Conservation (phyloP, 2,888 invertebrate genomes). For the Drosophila cognata region DNA sequence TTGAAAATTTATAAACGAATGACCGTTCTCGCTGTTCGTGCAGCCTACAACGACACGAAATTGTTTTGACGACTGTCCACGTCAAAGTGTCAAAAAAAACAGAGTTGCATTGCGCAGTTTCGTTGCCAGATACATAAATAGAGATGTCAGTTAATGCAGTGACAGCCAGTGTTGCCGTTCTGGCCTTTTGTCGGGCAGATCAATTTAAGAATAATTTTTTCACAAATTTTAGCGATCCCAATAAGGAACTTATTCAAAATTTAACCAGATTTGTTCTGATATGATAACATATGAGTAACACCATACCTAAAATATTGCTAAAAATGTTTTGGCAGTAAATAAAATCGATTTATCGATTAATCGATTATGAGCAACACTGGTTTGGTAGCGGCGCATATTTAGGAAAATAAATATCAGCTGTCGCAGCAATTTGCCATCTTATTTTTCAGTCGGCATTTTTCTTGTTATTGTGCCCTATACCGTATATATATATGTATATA, state of each 20-base stretch:
- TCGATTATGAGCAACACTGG: neutral
- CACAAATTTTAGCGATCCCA: neutral
- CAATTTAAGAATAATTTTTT: neutral
- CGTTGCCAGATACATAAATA: constrained; percentile 30
- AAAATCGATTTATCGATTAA: neutral
- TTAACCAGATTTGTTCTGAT: neutral
- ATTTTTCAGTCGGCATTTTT: constrained; percentile 55
- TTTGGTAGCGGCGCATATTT: neutral
- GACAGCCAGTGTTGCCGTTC: constrained; percentile 4
- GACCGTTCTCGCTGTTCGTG: constrained; percentile 39
- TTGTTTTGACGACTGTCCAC: constrained; percentile 65
- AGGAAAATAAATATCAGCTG: constrained; percentile 29
- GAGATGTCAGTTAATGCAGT: constrained; percentile 4
- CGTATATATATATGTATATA: neutral
- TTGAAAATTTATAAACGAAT: constrained; percentile 72
- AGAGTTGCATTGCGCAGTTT: constrained; percentile 42
- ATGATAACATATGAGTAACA: neutral
- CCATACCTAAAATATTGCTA: neutral
- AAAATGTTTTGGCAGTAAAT: neutral
- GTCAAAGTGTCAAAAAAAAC: constrained; percentile 62
- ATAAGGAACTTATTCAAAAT: neutral
- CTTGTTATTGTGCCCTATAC: constrained; percentile 9
- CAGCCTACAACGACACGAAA: constrained; percentile 50
- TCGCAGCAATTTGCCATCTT: constrained; percentile 26
- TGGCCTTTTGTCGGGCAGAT: neutral